A percentile compares a stretch with the other conserved stretches of the same genome.
Conservation (phyloP, 2,113 vertebrate genomes). For the Xenotilapia flavipinnis region DNA sequence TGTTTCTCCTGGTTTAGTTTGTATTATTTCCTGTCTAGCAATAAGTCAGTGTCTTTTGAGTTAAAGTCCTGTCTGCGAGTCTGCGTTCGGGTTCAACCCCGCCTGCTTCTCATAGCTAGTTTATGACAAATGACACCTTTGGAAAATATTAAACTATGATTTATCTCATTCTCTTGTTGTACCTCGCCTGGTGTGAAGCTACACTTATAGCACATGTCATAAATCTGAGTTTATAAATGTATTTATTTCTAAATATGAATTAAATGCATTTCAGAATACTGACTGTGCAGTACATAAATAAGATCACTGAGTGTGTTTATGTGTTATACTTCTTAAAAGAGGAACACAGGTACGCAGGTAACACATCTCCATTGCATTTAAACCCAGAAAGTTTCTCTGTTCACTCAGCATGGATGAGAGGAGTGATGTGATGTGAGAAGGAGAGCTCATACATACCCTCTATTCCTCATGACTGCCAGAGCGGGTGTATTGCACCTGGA, state of each 20-base stretch:
- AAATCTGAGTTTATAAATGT: background rate
- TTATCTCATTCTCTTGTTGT: background rate
- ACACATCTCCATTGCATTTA: background rate
- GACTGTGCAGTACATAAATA: background rate
- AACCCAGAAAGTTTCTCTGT: background rate
- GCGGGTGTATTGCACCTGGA: slow-evolving; percentile 7
- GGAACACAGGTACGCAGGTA: background rate
- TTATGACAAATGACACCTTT: background rate
- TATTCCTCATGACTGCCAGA: slow-evolving; percentile 54
- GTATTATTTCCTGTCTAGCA: background rate
- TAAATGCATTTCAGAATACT: background rate
- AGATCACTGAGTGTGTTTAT: background rate
- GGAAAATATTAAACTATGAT: background rate
- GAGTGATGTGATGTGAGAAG: background rate
- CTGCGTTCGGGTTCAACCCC: background rate
- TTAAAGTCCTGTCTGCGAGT: background rate
- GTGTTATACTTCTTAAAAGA: background rate
- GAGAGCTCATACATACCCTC: slow-evolving; percentile 33
- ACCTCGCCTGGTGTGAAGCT: background rate
- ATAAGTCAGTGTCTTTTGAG: background rate
- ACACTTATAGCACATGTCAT: background rate
- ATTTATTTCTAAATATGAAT: background rate
- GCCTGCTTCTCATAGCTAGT: background rate
- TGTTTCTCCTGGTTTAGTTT: background rate
- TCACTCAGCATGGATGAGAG: background rate